These are phyloP conservation scores for Pelecanoides urinatrix DNA, from an alignment of 2,113 vertebrate species.

Conservation along the genomic window DNA sequence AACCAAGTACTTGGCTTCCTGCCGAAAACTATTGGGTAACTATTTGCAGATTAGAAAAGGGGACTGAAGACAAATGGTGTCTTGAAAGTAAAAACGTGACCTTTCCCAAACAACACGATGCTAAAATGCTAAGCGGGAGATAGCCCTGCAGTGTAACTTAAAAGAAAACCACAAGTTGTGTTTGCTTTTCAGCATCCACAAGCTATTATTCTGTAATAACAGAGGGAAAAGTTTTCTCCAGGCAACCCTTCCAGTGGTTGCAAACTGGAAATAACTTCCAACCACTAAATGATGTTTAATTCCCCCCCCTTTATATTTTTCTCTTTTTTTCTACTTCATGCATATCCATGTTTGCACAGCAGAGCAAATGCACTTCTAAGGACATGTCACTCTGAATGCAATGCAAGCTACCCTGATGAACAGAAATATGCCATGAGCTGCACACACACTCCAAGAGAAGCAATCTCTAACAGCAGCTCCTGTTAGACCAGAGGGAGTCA, in stretches of 20 bases:
- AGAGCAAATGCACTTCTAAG: slow-evolving; percentile 37
- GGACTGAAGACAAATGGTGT: slow-evolving; percentile 64
- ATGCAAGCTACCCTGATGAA: neutral
- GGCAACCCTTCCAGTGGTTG: slow-evolving; percentile 64
- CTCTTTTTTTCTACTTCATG: slow-evolving; percentile 48
- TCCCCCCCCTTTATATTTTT: neutral
- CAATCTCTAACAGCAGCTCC: neutral
- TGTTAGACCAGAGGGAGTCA: neutral
- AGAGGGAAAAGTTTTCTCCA: slow-evolving; percentile 73
- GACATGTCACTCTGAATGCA: slow-evolving; percentile 41
- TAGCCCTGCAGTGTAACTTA: slow-evolving; percentile 69
- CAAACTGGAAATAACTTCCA: slow-evolving; percentile 75
- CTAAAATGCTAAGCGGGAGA: slow-evolving; percentile 63
- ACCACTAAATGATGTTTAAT: slow-evolving; percentile 70
- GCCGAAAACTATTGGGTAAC: slow-evolving; percentile 32
- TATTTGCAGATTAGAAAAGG: slow-evolving; percentile 65
- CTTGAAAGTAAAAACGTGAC: slow-evolving; percentile 69
- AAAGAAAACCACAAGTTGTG: slow-evolving; percentile 71
- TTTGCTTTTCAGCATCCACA: slow-evolving; percentile 74
- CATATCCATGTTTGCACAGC: slow-evolving; percentile 60
- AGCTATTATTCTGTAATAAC: slow-evolving; percentile 76
- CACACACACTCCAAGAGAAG: neutral
- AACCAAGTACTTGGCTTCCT: slow-evolving; percentile 45
- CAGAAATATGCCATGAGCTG: neutral
- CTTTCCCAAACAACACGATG: slow-evolving; percentile 67